phyloP scores from a whole-genome alignment of 1,140 invertebrate genomes.

The Conus ventricosus region DNA sequence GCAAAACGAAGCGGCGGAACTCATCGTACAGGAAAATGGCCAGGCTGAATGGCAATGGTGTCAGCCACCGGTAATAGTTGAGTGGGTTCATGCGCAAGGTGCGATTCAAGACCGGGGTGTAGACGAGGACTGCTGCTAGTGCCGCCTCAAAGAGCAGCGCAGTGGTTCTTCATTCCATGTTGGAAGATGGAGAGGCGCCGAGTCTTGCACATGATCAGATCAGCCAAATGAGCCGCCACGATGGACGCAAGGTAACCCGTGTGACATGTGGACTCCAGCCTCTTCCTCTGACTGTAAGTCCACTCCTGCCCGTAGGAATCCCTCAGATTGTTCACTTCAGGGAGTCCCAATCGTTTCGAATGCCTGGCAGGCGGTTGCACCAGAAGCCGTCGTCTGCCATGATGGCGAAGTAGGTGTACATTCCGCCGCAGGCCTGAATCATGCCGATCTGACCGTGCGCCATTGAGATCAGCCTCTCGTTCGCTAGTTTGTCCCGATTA shows the following conservation, averaged over 20 bases:
- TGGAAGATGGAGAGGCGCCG: slow-evolving; percentile 96
- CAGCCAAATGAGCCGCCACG: slow-evolving; percentile 98
- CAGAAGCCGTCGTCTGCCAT: slow-evolving; percentile 99
- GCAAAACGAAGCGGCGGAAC: too few relatives aligned
- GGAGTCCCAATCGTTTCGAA: slow-evolving; percentile 97
- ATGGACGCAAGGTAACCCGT: slow-evolving; percentile 99
- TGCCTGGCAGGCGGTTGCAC: slow-evolving; percentile 88
- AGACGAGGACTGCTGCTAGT: slow-evolving; percentile 72
- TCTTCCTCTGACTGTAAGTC: slow-evolving; percentile 96
- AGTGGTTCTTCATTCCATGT: slow-evolving; percentile 91
- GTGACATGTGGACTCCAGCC: slow-evolving; percentile 97
- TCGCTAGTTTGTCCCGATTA: slow-evolving; percentile 93
- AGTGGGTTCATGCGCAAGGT: slow-evolving; percentile 73
- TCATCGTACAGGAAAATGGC: too few relatives aligned
- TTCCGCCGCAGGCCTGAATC: slow-evolving; percentile 99
- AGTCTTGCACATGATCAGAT: slow-evolving; percentile 99
- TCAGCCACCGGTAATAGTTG: too few relatives aligned
- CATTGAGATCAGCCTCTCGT: slow-evolving; percentile 85
- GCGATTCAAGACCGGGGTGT: slow-evolving; percentile 73
- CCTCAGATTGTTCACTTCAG: slow-evolving; percentile 93
- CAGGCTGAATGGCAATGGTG: too few relatives aligned
- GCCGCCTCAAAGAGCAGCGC: slow-evolving; percentile 75
- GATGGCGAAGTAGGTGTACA: slow-evolving; percentile 99
- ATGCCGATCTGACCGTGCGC: slow-evolving; percentile 80
- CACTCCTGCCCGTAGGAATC: slow-evolving; percentile 99